Evolutionary conservation across 2,888 invertebrate species (phyloP), one percentile per base, ranked within the genome.

Genomic region (Meiosimyza platycephala): DNA sequence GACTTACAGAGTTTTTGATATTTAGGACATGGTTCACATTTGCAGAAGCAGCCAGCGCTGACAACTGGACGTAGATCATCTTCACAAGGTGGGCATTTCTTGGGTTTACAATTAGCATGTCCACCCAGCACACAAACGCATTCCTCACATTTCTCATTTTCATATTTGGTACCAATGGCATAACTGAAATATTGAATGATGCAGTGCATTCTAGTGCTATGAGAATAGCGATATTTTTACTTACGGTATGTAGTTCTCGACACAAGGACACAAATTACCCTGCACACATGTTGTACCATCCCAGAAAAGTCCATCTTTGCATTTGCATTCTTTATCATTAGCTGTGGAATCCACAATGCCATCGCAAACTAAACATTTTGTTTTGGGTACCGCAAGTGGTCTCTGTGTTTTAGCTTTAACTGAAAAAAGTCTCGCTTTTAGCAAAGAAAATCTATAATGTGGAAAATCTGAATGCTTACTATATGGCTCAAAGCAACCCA

Each of bases 111-210:
- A 78, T 90, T 89, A 0, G 92, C 86, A 40, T 90, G 87, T 13
- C 96, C 95, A 33, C 93, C 93, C 52, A 95, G 83, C 76, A 92
- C 90, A 83, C 96, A 96, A 59, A 92, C 89, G 81, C 96, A 96
- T 78, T 93, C 91, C 76, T 93, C 90, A 82, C 96, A 96, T 76
- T 92, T 90, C 12, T 91, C 90, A 57, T 92, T 92, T 78, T 92
- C 90, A 84, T 92, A 95, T 15, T 89, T 88, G 0, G 91, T 89
- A 0, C 94, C 94, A 54, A 94, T 92, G 0, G 91, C 88, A 83
- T 94, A 94, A n/a, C 92, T 93, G 28, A 18, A 57, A 16, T 6
- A 9, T 68, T 9, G 50, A 60, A 54, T 13, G 7, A 54, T 13
- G 7, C 9, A 64, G 22, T 18, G 1, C 16, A 7, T 51, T 12